Evolutionary conservation across 2,797 vertebrate species (phyloP).

Genomic region (Bryconaethiops microstoma): DNA sequence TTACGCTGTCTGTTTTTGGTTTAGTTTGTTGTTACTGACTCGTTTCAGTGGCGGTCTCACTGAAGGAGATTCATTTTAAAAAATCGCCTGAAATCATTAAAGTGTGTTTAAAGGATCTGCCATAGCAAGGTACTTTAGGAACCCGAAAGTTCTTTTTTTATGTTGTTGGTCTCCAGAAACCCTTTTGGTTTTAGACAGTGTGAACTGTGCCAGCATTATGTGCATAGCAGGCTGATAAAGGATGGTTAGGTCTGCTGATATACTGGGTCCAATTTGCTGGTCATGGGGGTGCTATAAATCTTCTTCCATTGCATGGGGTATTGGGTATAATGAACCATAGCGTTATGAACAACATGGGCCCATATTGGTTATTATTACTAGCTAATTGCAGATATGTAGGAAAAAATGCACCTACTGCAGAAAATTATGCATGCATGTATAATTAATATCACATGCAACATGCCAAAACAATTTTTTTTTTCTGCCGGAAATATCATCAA

Average conservation of each 20-base stretch:
- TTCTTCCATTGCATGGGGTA: background rate
- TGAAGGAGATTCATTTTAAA: no score
- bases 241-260: background rate
- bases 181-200: background rate
- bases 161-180: background rate
- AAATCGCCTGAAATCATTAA: no score
- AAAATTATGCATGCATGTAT: constrained; percentile 1
- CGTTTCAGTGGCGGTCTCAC: no score
- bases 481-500: background rate
- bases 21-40: no score
- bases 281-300: background rate
- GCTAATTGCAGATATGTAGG: background rate
- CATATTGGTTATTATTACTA: background rate
- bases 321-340: background rate
- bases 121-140: background rate
- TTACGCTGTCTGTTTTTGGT: no score
- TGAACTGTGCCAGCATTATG: background rate
- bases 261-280: background rate
- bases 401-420: background rate
- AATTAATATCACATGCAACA: background rate
- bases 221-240: background rate
- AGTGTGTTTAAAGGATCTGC: no score
- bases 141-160: background rate
- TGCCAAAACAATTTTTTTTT: background rate
- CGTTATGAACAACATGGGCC: background rate